A percentile compares a stretch with the other conserved stretches of the same genome.
Evolutionary conservation across 2,113 vertebrate genomes (phyloP).

Genomic region (Glaucomys volans): DNA sequence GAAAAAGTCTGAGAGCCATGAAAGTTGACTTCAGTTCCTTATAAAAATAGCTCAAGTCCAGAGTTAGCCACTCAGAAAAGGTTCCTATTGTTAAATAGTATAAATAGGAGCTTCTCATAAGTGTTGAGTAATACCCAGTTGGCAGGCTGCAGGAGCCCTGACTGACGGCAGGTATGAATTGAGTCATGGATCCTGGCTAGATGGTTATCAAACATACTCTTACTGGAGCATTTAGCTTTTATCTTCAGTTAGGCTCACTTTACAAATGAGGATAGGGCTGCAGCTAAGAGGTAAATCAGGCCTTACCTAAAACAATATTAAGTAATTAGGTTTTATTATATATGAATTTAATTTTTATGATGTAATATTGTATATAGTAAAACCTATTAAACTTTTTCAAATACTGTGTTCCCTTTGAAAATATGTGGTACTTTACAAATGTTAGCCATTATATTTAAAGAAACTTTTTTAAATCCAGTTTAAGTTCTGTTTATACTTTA

Average conservation of each 20-base stretch:
- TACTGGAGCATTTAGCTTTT: not conserved
- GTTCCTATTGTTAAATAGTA: not conserved
- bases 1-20: not conserved
- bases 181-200: not conserved
- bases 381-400: constrained; percentile 20
- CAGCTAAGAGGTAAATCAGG: not conserved
- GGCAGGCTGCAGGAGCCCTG: not conserved
- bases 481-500: not conserved
- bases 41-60: not conserved
- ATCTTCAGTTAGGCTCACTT: not conserved
- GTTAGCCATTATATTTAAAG: constrained; percentile 23
- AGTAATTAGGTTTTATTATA: not conserved
- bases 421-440: constrained; percentile 31
- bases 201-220: not conserved
- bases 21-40: not conserved
- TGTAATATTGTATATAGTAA: not conserved
- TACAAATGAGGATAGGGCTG: not conserved
- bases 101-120: not conserved
- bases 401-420: not conserved
- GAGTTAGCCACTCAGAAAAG: not conserved
- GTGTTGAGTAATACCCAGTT: too few species aligned
- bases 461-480: not conserved
- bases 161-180: not conserved
- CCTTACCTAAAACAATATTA: not conserved
- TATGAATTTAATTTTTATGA: too few species aligned